Evolutionary conservation across 2,797 vertebrate genomes (phyloP), one percentile per base, ranked within the genome.

Genomic region (Manis pentadactyla): DNA sequence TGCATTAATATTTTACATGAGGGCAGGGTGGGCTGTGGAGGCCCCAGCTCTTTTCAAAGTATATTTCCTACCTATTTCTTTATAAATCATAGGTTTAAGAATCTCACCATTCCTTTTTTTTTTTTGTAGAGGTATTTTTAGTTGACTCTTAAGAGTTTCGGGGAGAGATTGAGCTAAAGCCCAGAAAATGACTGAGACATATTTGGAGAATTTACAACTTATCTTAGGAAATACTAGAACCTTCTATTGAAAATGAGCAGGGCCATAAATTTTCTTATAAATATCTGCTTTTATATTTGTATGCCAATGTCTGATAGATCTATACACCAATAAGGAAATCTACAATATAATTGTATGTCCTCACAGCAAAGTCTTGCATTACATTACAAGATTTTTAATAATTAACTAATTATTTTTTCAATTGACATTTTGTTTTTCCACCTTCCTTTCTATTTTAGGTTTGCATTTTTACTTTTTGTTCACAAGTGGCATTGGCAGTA

Each of bases 51-150:
- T 89, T 68, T 83, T 55, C 39, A 89, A 78, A 42, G 63, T 59
- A 57, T 73, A 78, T 31, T 77, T 73, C 59, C 71, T 75, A 34
- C 57, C 39, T 71, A 15, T 84, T 89, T 93, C 66, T 49, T 74
- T 92, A 61, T 37, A 82, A 75, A 31, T 74, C 79, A 31, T 71
- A 17, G 4, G 61, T 96, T 93, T 90, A 46, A 46, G 46, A 46
- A 46, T 37, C n/a, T 83, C 59, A 85, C 57, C 55, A 39, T 53
- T 69, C 69, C 39, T 81, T 93, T 34, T 81, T 69, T 10, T 13
- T 82, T 84, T 57, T 75, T 83, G 57, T 90, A 86, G 55, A 93
- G 73, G 46, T 96, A 95, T 95, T 98, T 98, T 95, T 96, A 88
- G 73, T 71, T 42, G 90, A 13, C 29, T 90, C 63, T 71, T 90